These are phyloP conservation scores for Cathartes aura DNA, from an alignment of 2,113 vertebrate genomes.

Conservation along the genomic window DNA sequence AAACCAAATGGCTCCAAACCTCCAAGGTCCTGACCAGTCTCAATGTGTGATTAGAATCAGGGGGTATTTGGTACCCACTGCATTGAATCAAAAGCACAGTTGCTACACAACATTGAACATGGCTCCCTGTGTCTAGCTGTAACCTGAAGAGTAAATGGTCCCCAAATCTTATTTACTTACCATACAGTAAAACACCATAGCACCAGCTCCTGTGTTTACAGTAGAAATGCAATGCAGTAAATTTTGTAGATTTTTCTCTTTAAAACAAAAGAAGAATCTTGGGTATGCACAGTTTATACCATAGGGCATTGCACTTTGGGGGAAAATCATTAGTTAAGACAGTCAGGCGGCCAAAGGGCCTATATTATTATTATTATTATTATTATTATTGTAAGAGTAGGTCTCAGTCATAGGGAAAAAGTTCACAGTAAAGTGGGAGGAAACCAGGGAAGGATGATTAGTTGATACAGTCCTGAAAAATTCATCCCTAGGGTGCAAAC, in stretches of 20 bases:
- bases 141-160: background rate
- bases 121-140: background rate
- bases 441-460: slow-evolving; percentile 41
- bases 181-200: slow-evolving; percentile 65
- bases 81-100: background rate
- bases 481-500: background rate
- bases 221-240: slow-evolving; percentile 82
- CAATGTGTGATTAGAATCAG: background rate
- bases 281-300: slow-evolving; percentile 37
- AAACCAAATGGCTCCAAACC: background rate
- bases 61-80: background rate
- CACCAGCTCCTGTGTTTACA: slow-evolving; percentile 75
- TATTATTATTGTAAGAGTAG: slow-evolving; percentile 18
- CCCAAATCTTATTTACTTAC: slow-evolving; percentile 68
- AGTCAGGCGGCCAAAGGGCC: slow-evolving; percentile 35
- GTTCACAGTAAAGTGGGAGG: slow-evolving; percentile 35
- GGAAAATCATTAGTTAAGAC: slow-evolving; percentile 62
- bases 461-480: slow-evolving; percentile 8
- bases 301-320: background rate
- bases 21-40: background rate
- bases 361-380: background rate
- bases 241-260: slow-evolving; percentile 60
- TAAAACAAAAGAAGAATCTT: slow-evolving; percentile 68
- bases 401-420: background rate
- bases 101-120: background rate